Evolutionary conservation across 2,797 vertebrate genomes (phyloP).

Genomic region (Spheniscus humboldti): DNA sequence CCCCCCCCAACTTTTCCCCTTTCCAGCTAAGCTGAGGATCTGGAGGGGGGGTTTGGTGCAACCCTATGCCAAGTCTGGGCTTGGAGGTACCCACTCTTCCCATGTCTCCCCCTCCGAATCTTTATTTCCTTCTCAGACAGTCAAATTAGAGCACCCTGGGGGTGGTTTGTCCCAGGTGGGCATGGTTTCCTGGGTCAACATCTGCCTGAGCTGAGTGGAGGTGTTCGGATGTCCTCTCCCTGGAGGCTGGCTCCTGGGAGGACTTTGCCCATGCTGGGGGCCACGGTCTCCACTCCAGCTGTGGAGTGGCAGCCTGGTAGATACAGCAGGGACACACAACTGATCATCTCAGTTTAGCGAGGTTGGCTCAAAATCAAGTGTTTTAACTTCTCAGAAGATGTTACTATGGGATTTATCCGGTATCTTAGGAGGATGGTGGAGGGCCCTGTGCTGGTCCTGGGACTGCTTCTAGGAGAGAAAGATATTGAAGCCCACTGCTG

Average conservation of each 20-base stretch:
- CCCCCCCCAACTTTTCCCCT: too few species aligned
- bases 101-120: background rate
- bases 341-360: background rate
- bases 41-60: background rate
- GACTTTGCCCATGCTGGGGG: background rate
- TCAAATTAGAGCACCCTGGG: background rate
- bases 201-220: background rate
- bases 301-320: background rate
- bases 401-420: background rate
- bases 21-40: background rate
- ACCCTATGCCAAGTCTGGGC: background rate
- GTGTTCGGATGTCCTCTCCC: background rate
- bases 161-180: background rate
- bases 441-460: background rate
- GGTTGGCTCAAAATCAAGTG: background rate
- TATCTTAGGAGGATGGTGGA: background rate
- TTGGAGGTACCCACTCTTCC: background rate
- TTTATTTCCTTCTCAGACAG: background rate
- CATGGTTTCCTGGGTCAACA: background rate
- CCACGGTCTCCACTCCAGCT: fast-evolving
- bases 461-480: background rate
- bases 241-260: background rate
- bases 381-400: background rate
- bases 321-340: fast-evolving
- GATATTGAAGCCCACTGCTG: fast-evolving